Conservation (phyloP, 2,888 invertebrate species). For the Tyria jacobaeae region DNA sequence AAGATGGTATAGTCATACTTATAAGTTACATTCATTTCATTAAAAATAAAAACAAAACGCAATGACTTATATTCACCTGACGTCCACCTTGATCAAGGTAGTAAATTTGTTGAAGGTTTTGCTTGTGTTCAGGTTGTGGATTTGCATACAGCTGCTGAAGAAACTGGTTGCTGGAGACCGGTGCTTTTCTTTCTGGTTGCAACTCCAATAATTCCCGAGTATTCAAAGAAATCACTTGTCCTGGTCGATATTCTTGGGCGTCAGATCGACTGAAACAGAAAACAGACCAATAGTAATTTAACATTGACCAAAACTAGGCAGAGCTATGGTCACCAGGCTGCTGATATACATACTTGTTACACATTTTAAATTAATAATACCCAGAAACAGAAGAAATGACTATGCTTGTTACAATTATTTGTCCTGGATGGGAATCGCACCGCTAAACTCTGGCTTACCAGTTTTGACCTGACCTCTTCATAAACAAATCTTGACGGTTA, state of each 20-base stretch:
- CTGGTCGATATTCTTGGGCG: conserved; percentile 75
- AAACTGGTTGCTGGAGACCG: conserved; percentile 65
- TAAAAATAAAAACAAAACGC: not conserved
- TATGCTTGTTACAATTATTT: too few species aligned
- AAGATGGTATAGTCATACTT: too few species aligned
- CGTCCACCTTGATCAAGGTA: conserved; percentile 72
- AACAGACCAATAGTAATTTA: conserved; percentile 14
- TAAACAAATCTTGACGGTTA: too few species aligned
- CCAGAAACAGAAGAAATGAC: too few species aligned
- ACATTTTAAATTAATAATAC: too few species aligned
- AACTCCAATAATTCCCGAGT: conserved; percentile 75
- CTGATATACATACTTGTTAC: too few species aligned
- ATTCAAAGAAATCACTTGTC: conserved; percentile 80
- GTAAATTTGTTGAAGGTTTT: conserved; percentile 75
- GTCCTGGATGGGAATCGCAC: too few species aligned
- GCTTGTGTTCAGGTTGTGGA: conserved; percentile 73
- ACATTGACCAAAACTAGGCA: too few species aligned
- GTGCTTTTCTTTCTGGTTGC: conserved; percentile 78
- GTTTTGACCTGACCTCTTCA: too few species aligned
- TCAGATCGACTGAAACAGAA: conserved; percentile 62
- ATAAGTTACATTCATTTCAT: not conserved
- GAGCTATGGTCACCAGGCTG: too few species aligned
- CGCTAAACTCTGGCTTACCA: too few species aligned
- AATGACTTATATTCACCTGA: conserved; percentile 59
- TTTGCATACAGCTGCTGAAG: conserved; percentile 73